Evolutionary conservation across 2,113 vertebrate genomes (phyloP).

Genomic region (Indicator indicator): DNA sequence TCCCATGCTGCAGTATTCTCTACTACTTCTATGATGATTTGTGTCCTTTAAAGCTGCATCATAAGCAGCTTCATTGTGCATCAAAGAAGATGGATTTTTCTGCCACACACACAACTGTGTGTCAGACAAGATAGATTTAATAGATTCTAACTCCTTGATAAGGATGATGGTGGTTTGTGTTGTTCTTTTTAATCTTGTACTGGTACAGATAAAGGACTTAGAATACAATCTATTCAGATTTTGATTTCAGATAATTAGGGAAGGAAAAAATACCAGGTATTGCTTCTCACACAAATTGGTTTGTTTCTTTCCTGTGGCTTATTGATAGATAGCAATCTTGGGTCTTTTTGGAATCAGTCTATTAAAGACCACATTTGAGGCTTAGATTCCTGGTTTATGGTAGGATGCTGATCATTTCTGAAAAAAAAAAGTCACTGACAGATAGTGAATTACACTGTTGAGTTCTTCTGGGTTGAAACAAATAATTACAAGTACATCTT

Average conservation of each 20-base stretch:
- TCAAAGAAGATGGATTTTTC: neutral
- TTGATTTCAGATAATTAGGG: neutral
- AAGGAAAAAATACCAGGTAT: neutral
- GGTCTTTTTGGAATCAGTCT: neutral
- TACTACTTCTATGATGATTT: neutral
- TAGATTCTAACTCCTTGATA: neutral
- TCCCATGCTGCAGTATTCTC: accelerated
- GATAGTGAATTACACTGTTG: neutral
- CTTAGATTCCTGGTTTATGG: neutral
- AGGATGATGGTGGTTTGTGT: neutral
- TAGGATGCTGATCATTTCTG: neutral
- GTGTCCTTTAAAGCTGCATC: neutral
- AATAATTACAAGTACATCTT: neutral
- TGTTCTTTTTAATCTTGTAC: neutral
- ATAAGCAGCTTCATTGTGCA: neutral
- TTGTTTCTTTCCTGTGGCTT: neutral
- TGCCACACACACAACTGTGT: accelerated
- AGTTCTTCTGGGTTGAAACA: neutral
- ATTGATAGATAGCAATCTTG: neutral
- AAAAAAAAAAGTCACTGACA: neutral
- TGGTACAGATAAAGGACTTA: neutral
- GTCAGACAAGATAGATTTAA: neutral
- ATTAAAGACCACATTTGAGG: neutral
- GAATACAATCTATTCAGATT: neutral
- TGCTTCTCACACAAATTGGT: neutral